phyloP scores from a whole-genome alignment of 2,113 vertebrate species.

The Saguinus midas region DNA sequence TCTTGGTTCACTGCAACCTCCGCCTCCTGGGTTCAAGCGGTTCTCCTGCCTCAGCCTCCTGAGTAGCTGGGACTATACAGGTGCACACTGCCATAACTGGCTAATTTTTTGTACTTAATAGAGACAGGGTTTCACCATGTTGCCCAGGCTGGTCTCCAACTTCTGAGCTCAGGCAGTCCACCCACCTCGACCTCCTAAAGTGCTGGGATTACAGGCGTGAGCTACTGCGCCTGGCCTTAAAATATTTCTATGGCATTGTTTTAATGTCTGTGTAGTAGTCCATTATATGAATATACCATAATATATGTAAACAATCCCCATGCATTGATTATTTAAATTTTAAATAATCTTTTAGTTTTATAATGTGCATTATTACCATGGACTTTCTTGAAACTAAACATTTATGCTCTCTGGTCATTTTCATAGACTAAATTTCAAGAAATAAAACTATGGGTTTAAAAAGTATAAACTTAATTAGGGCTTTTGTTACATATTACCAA shows the following conservation, averaged over 20 bases:
- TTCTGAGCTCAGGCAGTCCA: no score
- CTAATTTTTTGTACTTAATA: no score
- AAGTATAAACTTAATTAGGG: neutral
- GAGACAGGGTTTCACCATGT: no score
- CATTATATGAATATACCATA: neutral
- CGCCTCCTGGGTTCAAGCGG: no score
- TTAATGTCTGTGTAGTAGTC: neutral
- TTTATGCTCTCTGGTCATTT: neutral
- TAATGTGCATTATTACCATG: neutral
- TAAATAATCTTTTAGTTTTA: neutral
- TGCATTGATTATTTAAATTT: slow-evolving; percentile 4
- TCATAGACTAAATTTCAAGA: slow-evolving; percentile 23
- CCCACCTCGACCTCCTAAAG: no score
- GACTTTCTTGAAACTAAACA: neutral
- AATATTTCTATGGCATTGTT: neutral
- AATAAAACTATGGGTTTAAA: neutral
- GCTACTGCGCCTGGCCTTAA: neutral
- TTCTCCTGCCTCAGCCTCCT: no score
- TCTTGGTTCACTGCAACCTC: no score
- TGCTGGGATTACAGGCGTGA: no score
- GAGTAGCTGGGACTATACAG: no score
- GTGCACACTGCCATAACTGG: no score
- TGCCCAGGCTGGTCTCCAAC: no score
- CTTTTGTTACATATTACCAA: neutral
- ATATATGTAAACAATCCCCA: neutral